These are phyloP conservation scores for Mystacornis crossleyi DNA, from an alignment of 2,113 vertebrate genomes.

Conservation along the genomic window DNA sequence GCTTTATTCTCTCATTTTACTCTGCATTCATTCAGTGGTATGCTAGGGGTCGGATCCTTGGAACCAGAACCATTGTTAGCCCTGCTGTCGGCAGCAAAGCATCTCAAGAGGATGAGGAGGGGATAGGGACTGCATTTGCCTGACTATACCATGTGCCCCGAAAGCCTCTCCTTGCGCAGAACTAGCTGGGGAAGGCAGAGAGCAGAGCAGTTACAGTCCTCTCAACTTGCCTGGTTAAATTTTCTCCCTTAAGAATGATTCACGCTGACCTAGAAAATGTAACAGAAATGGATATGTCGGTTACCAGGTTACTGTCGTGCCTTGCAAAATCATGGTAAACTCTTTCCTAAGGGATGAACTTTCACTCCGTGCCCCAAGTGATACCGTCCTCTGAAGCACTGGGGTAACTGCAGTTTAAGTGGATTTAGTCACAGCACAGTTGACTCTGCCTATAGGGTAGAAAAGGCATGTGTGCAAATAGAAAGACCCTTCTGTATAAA, in stretches of 20 bases:
- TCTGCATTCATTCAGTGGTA: neutral
- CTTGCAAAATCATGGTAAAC: slow-evolving; percentile 6
- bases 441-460: neutral
- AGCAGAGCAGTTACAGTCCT: neutral
- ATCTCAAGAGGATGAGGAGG: accelerated
- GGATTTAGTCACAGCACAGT: neutral
- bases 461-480: neutral
- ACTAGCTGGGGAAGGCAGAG: neutral
- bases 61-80: neutral
- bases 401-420: neutral
- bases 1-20: neutral
- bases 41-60: neutral
- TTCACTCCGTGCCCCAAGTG: neutral
- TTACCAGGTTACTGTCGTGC: slow-evolving; percentile 50
- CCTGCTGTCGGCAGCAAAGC: neutral
- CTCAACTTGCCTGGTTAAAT: neutral
- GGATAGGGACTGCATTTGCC: neutral
- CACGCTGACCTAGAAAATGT: slow-evolving; percentile 50
- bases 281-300: slow-evolving; percentile 21
- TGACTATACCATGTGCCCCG: neutral
- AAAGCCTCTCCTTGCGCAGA: neutral
- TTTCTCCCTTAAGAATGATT: slow-evolving; percentile 30
- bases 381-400: neutral
- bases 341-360: slow-evolving; percentile 36
- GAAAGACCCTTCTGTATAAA: neutral